Conservation (phyloP, 2,888 invertebrate genomes). For the Pelosia muscerda region DNA sequence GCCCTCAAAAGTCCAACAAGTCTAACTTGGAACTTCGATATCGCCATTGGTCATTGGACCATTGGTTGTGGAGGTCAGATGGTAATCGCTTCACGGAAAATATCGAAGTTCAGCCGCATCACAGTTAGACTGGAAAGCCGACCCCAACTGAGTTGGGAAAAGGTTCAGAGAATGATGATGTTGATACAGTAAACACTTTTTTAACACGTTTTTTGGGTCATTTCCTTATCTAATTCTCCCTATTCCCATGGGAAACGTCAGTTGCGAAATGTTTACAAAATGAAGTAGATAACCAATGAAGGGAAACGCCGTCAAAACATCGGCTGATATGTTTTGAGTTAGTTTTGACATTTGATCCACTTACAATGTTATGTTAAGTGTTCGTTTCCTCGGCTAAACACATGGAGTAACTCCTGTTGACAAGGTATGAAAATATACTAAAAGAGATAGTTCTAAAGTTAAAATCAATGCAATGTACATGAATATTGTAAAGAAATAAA, state of each 20-base stretch:
- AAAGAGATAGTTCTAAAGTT: neutral
- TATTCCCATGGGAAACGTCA: slow-evolving; percentile 49
- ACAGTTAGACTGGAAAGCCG: too few relatives aligned
- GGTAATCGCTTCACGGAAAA: too few relatives aligned
- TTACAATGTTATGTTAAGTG: slow-evolving; percentile 18
- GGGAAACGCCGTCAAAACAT: slow-evolving; percentile 54
- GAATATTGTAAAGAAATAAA: too few relatives aligned
- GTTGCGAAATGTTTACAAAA: slow-evolving; percentile 56
- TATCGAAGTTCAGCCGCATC: too few relatives aligned
- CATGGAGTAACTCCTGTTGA: neutral
- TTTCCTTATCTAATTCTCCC: neutral
- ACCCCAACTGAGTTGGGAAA: too few relatives aligned
- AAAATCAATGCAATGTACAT: neutral
- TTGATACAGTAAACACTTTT: too few relatives aligned
- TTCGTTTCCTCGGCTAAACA: slow-evolving; percentile 1
- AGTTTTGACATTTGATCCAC: slow-evolving; percentile 27
- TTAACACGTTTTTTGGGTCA: neutral
- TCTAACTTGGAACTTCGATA: too few relatives aligned
- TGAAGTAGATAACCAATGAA: slow-evolving; percentile 51
- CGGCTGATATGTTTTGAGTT: slow-evolving; percentile 31
- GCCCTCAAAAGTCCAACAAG: too few relatives aligned
- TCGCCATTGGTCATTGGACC: too few relatives aligned
- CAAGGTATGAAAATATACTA: neutral
- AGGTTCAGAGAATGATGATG: too few relatives aligned
- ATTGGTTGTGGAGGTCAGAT: too few relatives aligned